A percentile compares a stretch with the other conserved stretches of the same genome.
Evolutionary conservation across 2,888 invertebrate genomes (phyloP).

Genomic region (Apotomis turbidana): DNA sequence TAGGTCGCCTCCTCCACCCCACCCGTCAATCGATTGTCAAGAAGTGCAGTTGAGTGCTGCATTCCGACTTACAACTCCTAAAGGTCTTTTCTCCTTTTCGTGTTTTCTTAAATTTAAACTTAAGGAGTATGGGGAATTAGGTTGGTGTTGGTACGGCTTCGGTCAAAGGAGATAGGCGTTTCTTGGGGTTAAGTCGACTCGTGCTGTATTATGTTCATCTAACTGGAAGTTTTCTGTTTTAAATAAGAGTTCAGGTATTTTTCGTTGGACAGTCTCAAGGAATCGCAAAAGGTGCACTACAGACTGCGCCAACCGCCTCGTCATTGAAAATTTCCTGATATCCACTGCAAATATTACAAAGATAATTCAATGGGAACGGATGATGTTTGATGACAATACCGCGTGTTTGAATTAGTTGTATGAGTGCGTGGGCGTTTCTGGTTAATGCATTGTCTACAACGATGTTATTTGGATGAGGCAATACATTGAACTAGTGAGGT

Average conservation of each 20-base stretch:
- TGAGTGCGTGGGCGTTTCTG: slow-evolving; percentile 60
- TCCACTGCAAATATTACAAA: not conserved
- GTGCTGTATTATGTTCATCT: slow-evolving; percentile 51
- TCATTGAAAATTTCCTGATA: too few species aligned
- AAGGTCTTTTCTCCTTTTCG: not conserved
- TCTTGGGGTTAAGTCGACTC: slow-evolving; percentile 48
- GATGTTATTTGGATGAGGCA: slow-evolving; percentile 22
- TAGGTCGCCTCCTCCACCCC: slow-evolving; percentile 61
- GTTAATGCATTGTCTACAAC: slow-evolving; percentile 61
- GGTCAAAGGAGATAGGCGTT: not conserved
- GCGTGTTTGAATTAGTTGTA: slow-evolving; percentile 54
- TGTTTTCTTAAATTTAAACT: not conserved
- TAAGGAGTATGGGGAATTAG: not conserved
- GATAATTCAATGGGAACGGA: not conserved
- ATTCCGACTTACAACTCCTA: slow-evolving; percentile 39
- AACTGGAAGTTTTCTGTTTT: slow-evolving; percentile 27
- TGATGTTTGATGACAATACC: slow-evolving; percentile 65
- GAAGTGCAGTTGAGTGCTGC: slow-evolving; percentile 64
- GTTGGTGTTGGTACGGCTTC: not conserved
- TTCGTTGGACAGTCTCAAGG: not conserved
- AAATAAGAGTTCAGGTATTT: slow-evolving; percentile 21
- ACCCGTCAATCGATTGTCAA: slow-evolving; percentile 84
- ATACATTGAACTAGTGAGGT: not conserved
- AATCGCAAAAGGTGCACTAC: not conserved
- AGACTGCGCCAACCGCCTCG: too few species aligned